Percentiles rank a stretch among this genome's conserved stretches.
Evolutionary conservation across 1,140 invertebrate species (phyloP).

Genomic region (Heliconius melpomene): DNA sequence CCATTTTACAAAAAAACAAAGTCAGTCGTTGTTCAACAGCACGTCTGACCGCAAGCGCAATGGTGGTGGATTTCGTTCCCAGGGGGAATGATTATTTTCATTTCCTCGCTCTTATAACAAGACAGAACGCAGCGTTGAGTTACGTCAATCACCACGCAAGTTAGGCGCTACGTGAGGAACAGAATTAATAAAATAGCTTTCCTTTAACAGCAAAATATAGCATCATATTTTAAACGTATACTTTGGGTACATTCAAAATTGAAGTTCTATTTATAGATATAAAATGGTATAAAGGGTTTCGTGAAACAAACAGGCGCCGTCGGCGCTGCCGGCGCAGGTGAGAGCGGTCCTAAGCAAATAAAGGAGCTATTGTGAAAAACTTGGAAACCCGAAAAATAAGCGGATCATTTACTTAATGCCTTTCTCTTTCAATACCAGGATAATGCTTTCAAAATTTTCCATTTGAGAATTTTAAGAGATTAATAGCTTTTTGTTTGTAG

Average conservation of each 20-base stretch:
- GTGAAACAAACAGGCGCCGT: not conserved
- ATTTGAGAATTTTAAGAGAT: slow-evolving; percentile 7
- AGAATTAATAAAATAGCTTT: too few species aligned
- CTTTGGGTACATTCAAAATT: not conserved
- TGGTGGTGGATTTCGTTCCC: too few species aligned
- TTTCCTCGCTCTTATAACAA: too few species aligned
- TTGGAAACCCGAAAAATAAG: slow-evolving; percentile 17
- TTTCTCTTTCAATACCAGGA: slow-evolving; percentile 6
- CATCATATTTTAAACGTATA: not conserved
- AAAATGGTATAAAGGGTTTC: not conserved
- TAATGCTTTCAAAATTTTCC: slow-evolving; percentile 3
- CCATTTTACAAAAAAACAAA: too few species aligned
- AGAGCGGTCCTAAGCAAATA: slow-evolving; percentile 22
- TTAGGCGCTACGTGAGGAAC: not conserved
- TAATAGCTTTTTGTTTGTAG: not conserved
- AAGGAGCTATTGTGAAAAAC: slow-evolving; percentile 14
- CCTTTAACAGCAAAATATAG: not conserved
- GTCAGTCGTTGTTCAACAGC: too few species aligned
- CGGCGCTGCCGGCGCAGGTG: not conserved
- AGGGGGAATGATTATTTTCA: too few species aligned
- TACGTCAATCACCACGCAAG: not conserved
- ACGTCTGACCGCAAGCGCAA: too few species aligned
- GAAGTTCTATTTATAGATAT: not conserved
- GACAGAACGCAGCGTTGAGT: not conserved
- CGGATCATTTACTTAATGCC: slow-evolving; percentile 7